These are phyloP conservation scores for Anthopleura sola DNA, from an alignment of 64 coral and sea anemone genomes.

Conservation along the genomic window DNA sequence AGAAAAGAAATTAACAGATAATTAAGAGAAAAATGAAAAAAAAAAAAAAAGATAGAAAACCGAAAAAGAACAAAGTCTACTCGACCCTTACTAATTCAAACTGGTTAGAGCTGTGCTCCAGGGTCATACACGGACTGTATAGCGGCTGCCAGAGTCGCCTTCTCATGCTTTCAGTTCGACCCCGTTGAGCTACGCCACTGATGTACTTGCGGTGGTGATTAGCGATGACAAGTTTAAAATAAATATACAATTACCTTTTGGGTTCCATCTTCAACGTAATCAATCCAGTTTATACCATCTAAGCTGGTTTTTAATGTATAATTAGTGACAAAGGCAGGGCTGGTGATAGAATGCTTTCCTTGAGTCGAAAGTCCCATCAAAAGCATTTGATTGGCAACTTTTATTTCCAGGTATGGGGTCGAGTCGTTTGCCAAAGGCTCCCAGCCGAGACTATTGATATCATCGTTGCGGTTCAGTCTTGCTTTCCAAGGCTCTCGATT, in stretches of 20 bases:
- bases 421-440: not conserved
- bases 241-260: conserved; percentile 21
- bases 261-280: conserved; percentile 15
- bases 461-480: conserved; percentile 21
- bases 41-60: no score
- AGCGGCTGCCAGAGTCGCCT: no score
- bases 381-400: not conserved
- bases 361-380: conserved; percentile 22
- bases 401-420: not conserved
- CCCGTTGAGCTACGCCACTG: no score
- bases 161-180: no score
- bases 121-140: no score
- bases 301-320: conserved; percentile 36
- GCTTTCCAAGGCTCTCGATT: conserved; percentile 20
- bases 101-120: no score
- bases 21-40: not conserved
- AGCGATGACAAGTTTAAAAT: no score
- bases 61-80: no score
- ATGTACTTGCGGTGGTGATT: no score
- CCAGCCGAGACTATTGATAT: not conserved
- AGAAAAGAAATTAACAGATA: not conserved
- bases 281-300: conserved; percentile 34
- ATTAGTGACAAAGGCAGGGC: not conserved
- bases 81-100: no score
- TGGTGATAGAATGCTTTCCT: not conserved